Base-by-base conservation (phyloP, 2,888 invertebrate species). In the Imbricaverruca yamaguchii region DNA sequence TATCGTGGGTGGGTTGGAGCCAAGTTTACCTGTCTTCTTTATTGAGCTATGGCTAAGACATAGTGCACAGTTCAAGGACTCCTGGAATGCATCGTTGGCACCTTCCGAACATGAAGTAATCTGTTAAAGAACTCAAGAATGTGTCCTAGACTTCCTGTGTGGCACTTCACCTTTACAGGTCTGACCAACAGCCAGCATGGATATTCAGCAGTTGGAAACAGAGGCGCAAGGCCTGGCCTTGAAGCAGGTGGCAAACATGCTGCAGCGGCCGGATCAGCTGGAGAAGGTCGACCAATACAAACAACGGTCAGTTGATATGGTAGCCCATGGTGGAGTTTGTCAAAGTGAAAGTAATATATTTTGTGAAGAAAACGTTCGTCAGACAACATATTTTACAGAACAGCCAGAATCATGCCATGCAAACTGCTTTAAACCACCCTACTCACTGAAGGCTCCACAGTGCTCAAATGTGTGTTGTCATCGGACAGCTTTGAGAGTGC, bases 231-330 rank as follows among this genome's bases (percentile, higher is more conserved):
- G 85, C 25, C 86, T 86, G 61, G 89, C 88, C 13, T 86, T 87
- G 23, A 88, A 88, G 84, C 87, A 88, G 84, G 94, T 97, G 10
- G 93, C 94, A 86, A 96, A 94, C 86, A 93, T 97, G 91, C 91
- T 97, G 85, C 96, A 97, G 88, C 91, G 95, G 81, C 96, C 98
- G 0, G 98, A 97, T 21, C 98, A 98, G 86, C 88, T 99, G 83
- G 98, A 98, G 87, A 98, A 95, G 89, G 92, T 92, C 10, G 93
- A 93, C 85, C 93, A 93, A 86, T 93, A 92, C 85, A 93, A 92
- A 86, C 91, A 92, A 84, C 88, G 93, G 77, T 77, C 10, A 15
- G 65, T 65, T 39, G 39, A 59, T 11, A 7, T 59, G 59, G 59
- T 2, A 1, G 0, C 13, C 23, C 8, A 9, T 4, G 9, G 8